Evolutionary conservation across 2,113 vertebrate genomes (phyloP).

Genomic region (Agelaius tricolor): DNA sequence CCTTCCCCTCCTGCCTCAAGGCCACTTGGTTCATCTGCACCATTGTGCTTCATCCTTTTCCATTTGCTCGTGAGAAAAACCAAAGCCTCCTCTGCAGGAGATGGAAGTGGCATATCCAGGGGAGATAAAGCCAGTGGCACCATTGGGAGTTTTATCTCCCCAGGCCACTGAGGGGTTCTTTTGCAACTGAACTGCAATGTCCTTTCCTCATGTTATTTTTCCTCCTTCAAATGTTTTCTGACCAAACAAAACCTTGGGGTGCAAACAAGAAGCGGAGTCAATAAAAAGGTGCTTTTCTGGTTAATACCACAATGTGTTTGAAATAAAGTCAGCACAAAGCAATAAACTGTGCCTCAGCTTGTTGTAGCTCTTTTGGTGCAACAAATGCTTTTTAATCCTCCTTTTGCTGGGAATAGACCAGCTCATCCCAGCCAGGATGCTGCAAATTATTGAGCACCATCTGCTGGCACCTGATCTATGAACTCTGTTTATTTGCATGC

Average conservation of each 20-base stretch:
- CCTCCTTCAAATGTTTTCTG: background rate
- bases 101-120: background rate
- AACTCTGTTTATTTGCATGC: fast-evolving
- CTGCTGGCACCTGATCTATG: constrained; percentile 39
- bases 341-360: background rate
- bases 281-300: background rate
- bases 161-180: background rate
- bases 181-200: background rate
- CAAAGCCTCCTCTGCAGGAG: background rate
- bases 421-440: background rate
- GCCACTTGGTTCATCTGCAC: background rate
- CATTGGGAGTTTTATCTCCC: background rate
- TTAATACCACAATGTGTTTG: background rate
- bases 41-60: background rate
- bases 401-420: background rate
- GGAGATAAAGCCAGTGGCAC: fast-evolving
- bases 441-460: constrained; percentile 31
- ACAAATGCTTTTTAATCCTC: background rate
- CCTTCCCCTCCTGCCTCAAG: background rate
- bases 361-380: background rate
- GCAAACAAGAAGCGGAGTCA: background rate
- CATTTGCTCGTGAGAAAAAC: background rate
- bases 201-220: background rate
- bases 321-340: background rate
- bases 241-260: background rate